Base-by-base conservation (phyloP, 2,113 vertebrate genomes). In the Microtus richardsoni region DNA sequence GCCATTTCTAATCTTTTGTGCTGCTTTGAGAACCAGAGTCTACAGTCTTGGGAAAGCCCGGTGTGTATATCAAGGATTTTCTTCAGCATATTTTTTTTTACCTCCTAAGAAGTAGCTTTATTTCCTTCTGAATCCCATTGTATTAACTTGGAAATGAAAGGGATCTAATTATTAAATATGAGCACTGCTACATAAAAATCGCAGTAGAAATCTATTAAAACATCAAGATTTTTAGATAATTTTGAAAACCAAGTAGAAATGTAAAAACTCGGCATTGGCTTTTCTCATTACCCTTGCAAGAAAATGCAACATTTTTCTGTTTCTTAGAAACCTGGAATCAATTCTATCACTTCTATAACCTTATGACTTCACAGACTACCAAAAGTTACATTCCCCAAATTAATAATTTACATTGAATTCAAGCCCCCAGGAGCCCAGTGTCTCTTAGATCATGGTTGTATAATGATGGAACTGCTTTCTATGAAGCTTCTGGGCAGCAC, bases 171-270 rank as follows among this genome's bases (percentile, higher is more conserved):
- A 82, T 91, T 78, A 49, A 86, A 66, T 85, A 19, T 41, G 36
- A 84, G 60, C 89, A 47, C 36, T 79, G 2, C 17, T 87, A 2
- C 80, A 54, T 52, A 88, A 90, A 39, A 93, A 73, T 92, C 21
- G 2, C 77, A 70, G 26, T 54, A 73, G 64, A 33, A 91, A 16
- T 86, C 93, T 85, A 89, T 91, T 73, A 73, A 96, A 92, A 92
- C 62, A 87, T 82, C 24, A 41, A 47, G 54, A 94, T 68, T 41
- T 96, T 96, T 82, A 60, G 75, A 47, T 95, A 78, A 75, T 71
- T 77, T 78, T 28, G 52, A 84, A 85, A 47, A 21, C 41, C 52
- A 91, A 70, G 26, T 10, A 68, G 54, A 78, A 91, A 86, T 75
- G 30, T 75, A 47, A 93, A 86, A 88, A 91, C n/a, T 10, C 8